These are phyloP conservation scores for Sturnus vulgaris DNA, from an alignment of 2,113 vertebrate genomes.

Conservation along the genomic window DNA sequence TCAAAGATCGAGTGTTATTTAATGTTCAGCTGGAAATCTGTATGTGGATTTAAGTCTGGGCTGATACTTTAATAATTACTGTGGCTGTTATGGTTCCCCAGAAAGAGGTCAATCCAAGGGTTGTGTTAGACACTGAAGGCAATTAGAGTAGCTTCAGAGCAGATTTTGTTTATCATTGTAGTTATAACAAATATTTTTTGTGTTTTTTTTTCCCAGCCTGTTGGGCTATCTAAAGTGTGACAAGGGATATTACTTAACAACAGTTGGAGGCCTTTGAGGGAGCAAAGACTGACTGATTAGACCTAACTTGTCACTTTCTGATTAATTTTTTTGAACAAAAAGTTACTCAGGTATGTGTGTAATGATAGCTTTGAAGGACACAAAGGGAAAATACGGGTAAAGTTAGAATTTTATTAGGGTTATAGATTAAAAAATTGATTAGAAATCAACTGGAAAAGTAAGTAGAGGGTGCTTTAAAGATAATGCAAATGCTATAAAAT, in stretches of 20 bases:
- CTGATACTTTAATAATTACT: not conserved
- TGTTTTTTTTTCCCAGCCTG: not conserved
- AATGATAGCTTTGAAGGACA: not conserved
- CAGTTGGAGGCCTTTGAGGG: not conserved
- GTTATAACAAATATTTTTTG: not conserved
- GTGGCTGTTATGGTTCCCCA: not conserved
- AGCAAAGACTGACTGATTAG: not conserved
- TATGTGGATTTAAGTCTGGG: not conserved
- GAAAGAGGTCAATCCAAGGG: not conserved
- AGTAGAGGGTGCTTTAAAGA: not conserved
- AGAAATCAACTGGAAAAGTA: not conserved
- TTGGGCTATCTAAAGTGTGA: not conserved
- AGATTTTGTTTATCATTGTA: slow-evolving; percentile 13
- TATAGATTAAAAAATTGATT: not conserved
- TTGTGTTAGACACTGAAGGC: not conserved
- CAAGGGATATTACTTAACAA: slow-evolving; percentile 2
- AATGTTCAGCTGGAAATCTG: slow-evolving; percentile 12
- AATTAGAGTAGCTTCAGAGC: not conserved
- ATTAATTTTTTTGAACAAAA: slow-evolving; percentile 3
- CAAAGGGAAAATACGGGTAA: not conserved
- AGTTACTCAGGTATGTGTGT: not conserved
- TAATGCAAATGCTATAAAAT: not conserved
- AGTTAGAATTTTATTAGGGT: not conserved
- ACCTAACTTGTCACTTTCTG: slow-evolving; percentile 8
- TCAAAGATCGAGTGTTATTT: slow-evolving; percentile 15